Evolutionary conservation across 30 jellyfish, hydroid and myxozoan genomes (phyloP).

Genomic region (Catostylus mosaicus): DNA sequence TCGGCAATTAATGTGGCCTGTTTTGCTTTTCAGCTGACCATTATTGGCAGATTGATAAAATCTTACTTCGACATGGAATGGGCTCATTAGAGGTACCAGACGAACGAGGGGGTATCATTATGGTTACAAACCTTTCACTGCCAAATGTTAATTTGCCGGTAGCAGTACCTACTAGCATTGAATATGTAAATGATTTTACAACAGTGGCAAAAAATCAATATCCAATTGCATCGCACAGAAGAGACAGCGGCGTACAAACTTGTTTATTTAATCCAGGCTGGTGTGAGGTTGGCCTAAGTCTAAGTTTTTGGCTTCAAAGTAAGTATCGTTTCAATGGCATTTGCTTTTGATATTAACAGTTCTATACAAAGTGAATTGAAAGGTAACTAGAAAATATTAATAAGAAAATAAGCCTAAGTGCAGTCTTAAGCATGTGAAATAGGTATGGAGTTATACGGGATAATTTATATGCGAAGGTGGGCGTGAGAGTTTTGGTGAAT

Average conservation of each 20-base stretch:
- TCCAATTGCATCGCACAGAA: background rate
- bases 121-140: background rate
- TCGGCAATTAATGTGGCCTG: background rate
- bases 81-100: constrained; percentile 24
- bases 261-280: background rate
- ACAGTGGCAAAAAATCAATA: background rate
- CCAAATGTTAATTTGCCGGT: background rate
- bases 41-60: constrained; percentile 40
- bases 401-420: too few species aligned
- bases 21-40: constrained; percentile 28
- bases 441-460: too few species aligned
- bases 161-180: constrained; percentile 8
- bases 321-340: too few species aligned
- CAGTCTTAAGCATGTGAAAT: too few species aligned
- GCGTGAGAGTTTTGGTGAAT: too few species aligned
- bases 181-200: constrained; percentile 10
- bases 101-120: constrained; percentile 28
- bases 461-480: too few species aligned
- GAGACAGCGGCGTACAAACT: too few species aligned
- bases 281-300: constrained; percentile 15
- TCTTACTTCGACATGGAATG: constrained; percentile 27
- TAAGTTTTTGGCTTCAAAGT: constrained; percentile 43
- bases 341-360: too few species aligned
- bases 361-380: too few species aligned
- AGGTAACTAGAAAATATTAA: too few species aligned